phyloP scores from a whole-genome alignment of 2,888 invertebrate genomes.

The Calameuta idolon region DNA sequence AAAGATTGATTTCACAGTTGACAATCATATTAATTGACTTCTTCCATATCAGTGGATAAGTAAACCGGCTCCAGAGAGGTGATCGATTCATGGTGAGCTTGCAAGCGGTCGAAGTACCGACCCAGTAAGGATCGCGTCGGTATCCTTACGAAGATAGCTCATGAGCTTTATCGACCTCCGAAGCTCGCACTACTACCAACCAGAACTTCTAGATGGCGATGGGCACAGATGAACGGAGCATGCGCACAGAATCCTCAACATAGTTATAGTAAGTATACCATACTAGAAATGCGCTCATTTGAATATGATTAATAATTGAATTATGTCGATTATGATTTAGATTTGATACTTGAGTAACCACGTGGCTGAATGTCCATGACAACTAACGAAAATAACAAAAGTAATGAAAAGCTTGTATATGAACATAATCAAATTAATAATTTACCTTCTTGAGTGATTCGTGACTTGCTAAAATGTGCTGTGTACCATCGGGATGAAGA shows the following conservation, averaged over 20 bases:
- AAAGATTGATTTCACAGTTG: not conserved
- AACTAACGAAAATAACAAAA: not conserved
- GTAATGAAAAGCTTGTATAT: not conserved
- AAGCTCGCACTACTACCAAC: not conserved
- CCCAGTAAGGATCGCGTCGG: not conserved
- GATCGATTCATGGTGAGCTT: not conserved
- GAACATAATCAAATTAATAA: not conserved
- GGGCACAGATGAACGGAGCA: not conserved
- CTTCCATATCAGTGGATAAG: not conserved
- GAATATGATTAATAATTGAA: not conserved
- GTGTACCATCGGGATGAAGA: conserved; percentile 51
- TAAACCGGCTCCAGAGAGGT: not conserved
- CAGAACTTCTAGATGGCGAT: conserved; percentile 2
- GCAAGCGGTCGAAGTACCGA: not conserved
- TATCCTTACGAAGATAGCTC: not conserved
- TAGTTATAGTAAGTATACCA: not conserved
- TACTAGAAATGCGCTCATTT: not conserved
- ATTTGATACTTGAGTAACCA: too few species aligned
- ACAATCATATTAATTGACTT: not conserved
- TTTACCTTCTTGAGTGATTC: conserved; percentile 60
- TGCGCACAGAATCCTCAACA: not conserved
- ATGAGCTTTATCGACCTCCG: conserved; percentile 3
- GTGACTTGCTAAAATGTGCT: conserved; percentile 50
- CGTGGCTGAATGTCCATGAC: not conserved
- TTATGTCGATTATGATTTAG: not conserved